Evolutionary conservation across 2,888 invertebrate genomes (phyloP), one percentile per base, ranked within the genome.

Genomic region (Fragum sueziense): DNA sequence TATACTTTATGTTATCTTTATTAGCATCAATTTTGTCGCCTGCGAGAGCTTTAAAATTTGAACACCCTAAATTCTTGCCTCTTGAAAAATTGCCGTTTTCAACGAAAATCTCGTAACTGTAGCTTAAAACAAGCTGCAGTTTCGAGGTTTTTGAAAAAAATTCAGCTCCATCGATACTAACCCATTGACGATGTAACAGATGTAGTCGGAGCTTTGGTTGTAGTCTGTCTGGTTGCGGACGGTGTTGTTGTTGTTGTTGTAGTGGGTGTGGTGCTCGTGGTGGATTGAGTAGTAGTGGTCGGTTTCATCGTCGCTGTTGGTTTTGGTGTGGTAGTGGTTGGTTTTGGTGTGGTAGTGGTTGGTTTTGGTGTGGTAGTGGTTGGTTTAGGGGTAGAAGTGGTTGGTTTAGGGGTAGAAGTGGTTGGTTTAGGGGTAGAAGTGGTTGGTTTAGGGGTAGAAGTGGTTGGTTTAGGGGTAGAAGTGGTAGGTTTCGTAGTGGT

Each of bases 301-400:
- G 34, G 27, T 2, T 6, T 72, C 33, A 47, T 41, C 14, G 27
- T 33, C 1, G 54, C 14, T 54, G 67, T 65, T 34, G 67, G 33
- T 33, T 52, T 31, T n/a, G 41, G 31, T n/a, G 52, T 31, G 6
- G 51, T 47, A 7, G 65, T 54, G 4, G 37, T 51, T 54, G 47
- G 29, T 34, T 65, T 71, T 54, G 62, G 33, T 51, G 75, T 68
- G 17, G 62, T 70, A 9, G 81, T 76, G 20, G 52, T 54, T 20
- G 51, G 22, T 33, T 22, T 27, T 14, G 70, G 33, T 7, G 41
- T 54, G 4, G 29, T 74, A 20, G 61, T 69, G 29, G 47, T 62
- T 2, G 54, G 31, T 54, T 52, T 47, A 37, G 37, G 71, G 51
- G 70, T 54, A 51, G 71, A 47, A 20, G 67, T 61, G 3, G 80